Base-by-base conservation (phyloP, 2,888 invertebrate genomes). In the Eledona agricola region DNA sequence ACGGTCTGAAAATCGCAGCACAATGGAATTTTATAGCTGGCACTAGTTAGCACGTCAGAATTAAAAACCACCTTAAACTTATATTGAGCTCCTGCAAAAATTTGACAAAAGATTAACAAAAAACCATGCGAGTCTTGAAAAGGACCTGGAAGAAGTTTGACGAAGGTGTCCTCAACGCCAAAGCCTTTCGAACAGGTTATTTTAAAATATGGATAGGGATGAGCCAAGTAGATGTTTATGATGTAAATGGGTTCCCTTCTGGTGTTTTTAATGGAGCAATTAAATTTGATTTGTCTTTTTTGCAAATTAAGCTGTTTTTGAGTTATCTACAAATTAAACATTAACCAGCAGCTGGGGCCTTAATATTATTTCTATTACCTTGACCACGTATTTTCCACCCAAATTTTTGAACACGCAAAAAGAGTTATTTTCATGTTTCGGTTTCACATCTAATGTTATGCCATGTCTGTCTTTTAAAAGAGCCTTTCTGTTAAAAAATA, bases 21-120 rank as follows among this genome's bases (percentile, higher is more conserved):
- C 2, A 80, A 69, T 1, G 80, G 79, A 72, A 80, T 79, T 65
- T 78, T 78, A 57, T 72, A 78, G 40, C 75, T 76, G 1, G 79
- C 79, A 35, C 78, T 72, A 9, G 75, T 72, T 5, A 57, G 32
- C 2, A 70, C 61, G 2, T 42, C 35, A 22, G 72, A 74, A 17
- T 43, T 54, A 5, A 78, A 73, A 31, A 23, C 51, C 1, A 69
- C 62, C 19, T 53, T 50, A 5, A 64, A 53, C 5, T 65, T 59
- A 63, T 78, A 66, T 3, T 10, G 6, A 2, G 52, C 49, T 31
- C 60, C 79, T 79, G 65, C 51, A 71, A 69, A 55, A 16, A 15
- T 23, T 23, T 37, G 1, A 7, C 15, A 31, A 3, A 7, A 4
- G 5, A n/a, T n/a, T n/a, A n/a, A n/a, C n/a, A n/a, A 34, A 25